Base-by-base conservation (phyloP, 2,113 vertebrate genomes). In the Catagonus wagneri region DNA sequence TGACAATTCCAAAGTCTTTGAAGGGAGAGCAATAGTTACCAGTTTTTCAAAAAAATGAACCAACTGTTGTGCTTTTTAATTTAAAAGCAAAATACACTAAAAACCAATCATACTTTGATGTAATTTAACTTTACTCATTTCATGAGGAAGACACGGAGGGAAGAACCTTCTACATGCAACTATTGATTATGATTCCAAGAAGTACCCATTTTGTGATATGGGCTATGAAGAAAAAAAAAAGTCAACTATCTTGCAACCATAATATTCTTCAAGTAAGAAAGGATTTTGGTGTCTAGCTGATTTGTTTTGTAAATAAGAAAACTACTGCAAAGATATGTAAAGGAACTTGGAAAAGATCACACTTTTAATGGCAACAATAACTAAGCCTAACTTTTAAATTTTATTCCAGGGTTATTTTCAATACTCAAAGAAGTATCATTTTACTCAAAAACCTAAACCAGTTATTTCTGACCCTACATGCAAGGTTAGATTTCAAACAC, bases 371-470 rank as follows among this genome's bases (percentile, higher is more conserved):
- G 36, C 3, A 66, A 60, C 34, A 91, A 88, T 71, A 93, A 83
- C 39, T 80, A 88, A 80, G 89, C 36, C 39, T 79, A 79, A 88
- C 3, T 74, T 95, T 81, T 96, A 22, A 92, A 80, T 92, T 71
- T n/a, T 76, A 87, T 56, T 83, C 15, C 56, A 86, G 8, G 13
- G 36, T 83, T 95, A 23, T 79, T 92, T 72, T 29, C 11, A 58
- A 50, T 22, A 90, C 29, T 92, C 50, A 87, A 65, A 63, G 8
- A 80, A 78, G 34, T 63, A 60, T 50, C 13, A 54, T 72, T 94
- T 89, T 91, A 89, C 74, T 78, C 83, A 93, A 89, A 94, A 97
- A 60, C 13, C 27, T 58, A 93, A 85, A 75, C 20, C 19, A 97
- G 52, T 87, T 81, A 74, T 83, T 90, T 95, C 39, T 60, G 83